Percentiles rank a stretch among this genome's conserved stretches.
phyloP scores from a whole-genome alignment of 2,113 vertebrate genomes.

The cattle (Bos taurus) region ARS-UCD2.0 NC_037339.1:21268501-21269000 shows the following conservation, averaged over 20 bases:
- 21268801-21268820: not conserved
- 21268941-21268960: not conserved
- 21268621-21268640: not conserved
- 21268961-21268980: not conserved
- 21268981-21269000: not conserved
- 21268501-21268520: not conserved
- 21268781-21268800: not conserved
- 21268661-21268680: not conserved
- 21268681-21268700: not conserved
- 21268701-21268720: not conserved
- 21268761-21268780: not conserved
- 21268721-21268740: not conserved
- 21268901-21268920: not conserved
- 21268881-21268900: not conserved
- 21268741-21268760: not conserved
- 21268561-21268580: not conserved
- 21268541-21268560: not conserved
- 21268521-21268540: not conserved
- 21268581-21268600: not conserved
- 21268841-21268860: not conserved
- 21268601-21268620: not conserved
- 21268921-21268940: not conserved
- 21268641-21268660: not conserved
- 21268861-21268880: not conserved
- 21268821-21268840: not conserved